These are phyloP conservation scores for Phasianus colchicus DNA, from an alignment of 2,113 vertebrate genomes.

Conservation along the genomic window DNA sequence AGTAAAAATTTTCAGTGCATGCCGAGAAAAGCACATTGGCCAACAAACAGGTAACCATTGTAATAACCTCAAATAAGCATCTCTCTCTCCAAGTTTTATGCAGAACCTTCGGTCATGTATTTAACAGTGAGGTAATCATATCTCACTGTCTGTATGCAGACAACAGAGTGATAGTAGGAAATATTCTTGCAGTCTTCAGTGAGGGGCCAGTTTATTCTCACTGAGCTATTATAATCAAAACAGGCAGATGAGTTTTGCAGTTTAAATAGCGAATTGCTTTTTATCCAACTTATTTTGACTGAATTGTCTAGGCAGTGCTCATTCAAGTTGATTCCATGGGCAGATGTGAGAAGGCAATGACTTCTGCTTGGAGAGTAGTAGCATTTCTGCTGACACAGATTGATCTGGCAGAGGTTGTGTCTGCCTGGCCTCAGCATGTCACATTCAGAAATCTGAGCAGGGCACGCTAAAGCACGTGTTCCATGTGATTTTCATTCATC, in stretches of 20 bases:
- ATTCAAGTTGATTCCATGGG: neutral
- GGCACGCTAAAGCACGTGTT: neutral
- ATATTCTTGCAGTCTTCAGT: neutral
- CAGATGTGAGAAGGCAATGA: neutral
- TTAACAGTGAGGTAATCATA: neutral
- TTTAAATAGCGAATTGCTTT: slow-evolving; percentile 8
- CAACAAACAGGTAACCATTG: slow-evolving; percentile 29
- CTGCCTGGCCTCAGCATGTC: neutral
- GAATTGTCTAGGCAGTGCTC: neutral
- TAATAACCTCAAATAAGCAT: neutral
- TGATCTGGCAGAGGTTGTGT: neutral
- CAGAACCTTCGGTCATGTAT: neutral
- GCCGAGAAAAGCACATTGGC: slow-evolving; percentile 4
- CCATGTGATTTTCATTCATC: neutral
- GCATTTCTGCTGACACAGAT: neutral
- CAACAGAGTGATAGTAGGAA: neutral
- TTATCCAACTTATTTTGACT: neutral
- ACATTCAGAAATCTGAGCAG: neutral
- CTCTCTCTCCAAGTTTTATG: neutral
- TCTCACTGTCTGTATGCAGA: neutral
- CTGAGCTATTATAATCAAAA: neutral
- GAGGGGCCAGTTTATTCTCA: neutral
- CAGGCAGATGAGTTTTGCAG: neutral
- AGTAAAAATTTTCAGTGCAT: neutral
- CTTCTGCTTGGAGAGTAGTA: neutral